phyloP scores from a whole-genome alignment of 2,888 invertebrate genomes.

The Drosophila gaucha region DNA sequence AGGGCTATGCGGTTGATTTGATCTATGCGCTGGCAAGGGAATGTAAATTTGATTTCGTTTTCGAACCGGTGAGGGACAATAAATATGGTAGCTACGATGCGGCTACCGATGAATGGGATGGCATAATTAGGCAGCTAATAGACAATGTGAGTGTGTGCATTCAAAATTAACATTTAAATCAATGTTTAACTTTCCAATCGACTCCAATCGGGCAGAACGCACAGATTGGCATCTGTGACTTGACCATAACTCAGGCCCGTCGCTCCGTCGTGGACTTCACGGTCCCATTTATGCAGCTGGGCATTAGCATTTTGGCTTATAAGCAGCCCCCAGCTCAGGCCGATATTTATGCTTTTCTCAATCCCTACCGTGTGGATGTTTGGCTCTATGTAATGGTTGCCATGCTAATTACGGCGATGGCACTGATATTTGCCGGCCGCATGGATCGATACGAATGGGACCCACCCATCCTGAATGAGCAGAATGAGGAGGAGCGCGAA shows the following conservation, averaged over 20 bases:
- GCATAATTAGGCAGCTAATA: constrained; percentile 90
- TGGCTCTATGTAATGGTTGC: constrained; percentile 96
- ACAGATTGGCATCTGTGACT: constrained; percentile 97
- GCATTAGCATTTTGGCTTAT: constrained; percentile 94
- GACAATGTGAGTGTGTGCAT: constrained; percentile 87
- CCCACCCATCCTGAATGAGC: constrained; percentile 94
- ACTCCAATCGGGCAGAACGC: constrained; percentile 89
- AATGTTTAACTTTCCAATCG: background rate
- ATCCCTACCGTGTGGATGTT: constrained; percentile 93
- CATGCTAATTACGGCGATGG: constrained; percentile 91
- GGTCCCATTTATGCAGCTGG: constrained; percentile 98
- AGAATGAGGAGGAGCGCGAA: constrained; percentile 92
- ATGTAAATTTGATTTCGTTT: constrained; percentile 88
- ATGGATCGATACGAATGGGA: constrained; percentile 90
- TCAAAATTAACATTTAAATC: constrained; percentile 15
- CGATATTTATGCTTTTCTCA: constrained; percentile 94
- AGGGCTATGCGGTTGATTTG: constrained; percentile 96
- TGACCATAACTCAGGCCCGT: constrained; percentile 97
- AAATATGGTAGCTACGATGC: constrained; percentile 89
- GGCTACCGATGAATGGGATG: constrained; percentile 91
- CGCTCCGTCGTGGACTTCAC: constrained; percentile 96
- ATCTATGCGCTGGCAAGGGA: constrained; percentile 91
- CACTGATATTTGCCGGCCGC: constrained; percentile 91
- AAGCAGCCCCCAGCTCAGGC: constrained; percentile 90
- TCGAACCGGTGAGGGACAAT: constrained; percentile 90